Percentiles rank a stretch among this genome's conserved stretches.
phyloP scores from a whole-genome alignment of 2,888 invertebrate genomes.

The Scotopteryx bipunctaria region DNA sequence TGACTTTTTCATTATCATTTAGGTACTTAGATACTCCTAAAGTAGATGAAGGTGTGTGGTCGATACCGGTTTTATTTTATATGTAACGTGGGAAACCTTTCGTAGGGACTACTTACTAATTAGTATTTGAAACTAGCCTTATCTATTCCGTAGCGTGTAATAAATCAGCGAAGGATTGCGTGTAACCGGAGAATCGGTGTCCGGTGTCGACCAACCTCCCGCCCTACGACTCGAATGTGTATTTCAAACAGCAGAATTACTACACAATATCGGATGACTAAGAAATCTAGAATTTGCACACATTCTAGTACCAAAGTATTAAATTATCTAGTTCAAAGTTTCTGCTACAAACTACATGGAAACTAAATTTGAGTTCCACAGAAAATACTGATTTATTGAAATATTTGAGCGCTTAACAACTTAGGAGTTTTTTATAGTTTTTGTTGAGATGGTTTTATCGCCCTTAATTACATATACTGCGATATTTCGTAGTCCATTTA shows the following conservation, averaged over 20 bases:
- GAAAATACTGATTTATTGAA: too few species aligned
- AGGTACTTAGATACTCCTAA: neutral
- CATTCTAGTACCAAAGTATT: conserved; percentile 24
- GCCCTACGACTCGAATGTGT: conserved; percentile 54
- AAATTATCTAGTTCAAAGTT: conserved; percentile 15
- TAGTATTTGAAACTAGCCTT: conserved; percentile 47
- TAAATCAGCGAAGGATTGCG: conserved; percentile 62
- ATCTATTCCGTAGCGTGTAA: conserved; percentile 52
- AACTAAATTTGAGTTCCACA: conserved; percentile 2
- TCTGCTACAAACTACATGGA: conserved; percentile 1
- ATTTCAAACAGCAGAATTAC: conserved; percentile 43
- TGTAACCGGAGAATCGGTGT: conserved; percentile 69
- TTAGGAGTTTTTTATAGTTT: too few species aligned
- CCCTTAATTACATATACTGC: too few species aligned
- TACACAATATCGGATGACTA: conserved; percentile 49
- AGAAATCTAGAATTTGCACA: conserved; percentile 40
- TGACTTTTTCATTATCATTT: neutral
- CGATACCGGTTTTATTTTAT: conserved; percentile 2
- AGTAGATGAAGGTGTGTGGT: neutral
- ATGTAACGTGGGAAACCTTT: conserved; percentile 16
- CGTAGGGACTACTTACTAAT: conserved; percentile 22
- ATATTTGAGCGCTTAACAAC: too few species aligned
- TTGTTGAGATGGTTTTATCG: too few species aligned
- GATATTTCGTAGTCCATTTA: too few species aligned
- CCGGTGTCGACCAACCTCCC: conserved; percentile 63